Conservation (phyloP, 2,113 vertebrate genomes). For the Phalacrocorax brasilianus region DNA sequence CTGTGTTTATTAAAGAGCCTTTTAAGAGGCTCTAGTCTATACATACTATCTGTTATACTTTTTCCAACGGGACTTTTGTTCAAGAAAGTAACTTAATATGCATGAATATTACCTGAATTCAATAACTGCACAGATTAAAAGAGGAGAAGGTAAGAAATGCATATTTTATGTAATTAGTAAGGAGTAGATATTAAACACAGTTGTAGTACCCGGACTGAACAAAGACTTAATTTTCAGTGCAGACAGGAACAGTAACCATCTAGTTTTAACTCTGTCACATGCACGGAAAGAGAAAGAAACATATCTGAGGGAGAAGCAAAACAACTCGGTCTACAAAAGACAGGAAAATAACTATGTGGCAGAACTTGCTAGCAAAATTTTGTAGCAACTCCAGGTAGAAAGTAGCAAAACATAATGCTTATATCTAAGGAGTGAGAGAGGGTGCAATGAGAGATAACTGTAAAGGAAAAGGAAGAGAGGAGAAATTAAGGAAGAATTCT, state of each 20-base stretch:
- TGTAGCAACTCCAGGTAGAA: not conserved
- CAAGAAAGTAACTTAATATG: not conserved
- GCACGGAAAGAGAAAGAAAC: not conserved
- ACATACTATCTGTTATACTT: not conserved
- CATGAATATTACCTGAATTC: not conserved
- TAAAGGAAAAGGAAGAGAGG: not conserved
- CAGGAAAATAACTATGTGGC: not conserved
- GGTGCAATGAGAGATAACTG: not conserved
- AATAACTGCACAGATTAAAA: not conserved
- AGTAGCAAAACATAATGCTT: not conserved
- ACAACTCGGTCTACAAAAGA: not conserved
- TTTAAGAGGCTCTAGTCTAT: not conserved
- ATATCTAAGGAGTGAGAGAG: not conserved
- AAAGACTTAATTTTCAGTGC: not conserved
- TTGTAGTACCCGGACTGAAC: not conserved
- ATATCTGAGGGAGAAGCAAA: not conserved
- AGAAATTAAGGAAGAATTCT: not conserved
- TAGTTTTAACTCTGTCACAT: not conserved
- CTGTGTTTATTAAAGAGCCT: not conserved
- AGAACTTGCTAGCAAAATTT: not conserved
- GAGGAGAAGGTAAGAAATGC: not conserved
- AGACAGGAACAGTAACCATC: not conserved
- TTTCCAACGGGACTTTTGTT: not conserved
- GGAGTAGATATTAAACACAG: not conserved
- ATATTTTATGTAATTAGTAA: not conserved